These are phyloP conservation scores for Ommatoiulus sabulosus DNA, from an alignment of 2,888 invertebrate genomes.

Conservation along the genomic window DNA sequence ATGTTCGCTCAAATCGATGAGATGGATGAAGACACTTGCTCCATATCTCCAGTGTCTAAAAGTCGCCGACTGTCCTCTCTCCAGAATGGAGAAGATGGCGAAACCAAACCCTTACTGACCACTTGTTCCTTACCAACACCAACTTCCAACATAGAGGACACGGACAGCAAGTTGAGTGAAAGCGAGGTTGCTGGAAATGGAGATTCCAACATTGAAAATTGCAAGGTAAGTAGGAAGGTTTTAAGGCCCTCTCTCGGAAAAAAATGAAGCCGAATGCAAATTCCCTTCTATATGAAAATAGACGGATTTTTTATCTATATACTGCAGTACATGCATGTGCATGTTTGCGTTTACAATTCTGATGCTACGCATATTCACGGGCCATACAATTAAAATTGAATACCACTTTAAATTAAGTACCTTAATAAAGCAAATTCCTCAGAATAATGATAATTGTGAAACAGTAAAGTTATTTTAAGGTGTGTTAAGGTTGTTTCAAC, in stretches of 20 bases:
- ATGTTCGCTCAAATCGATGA: constrained; percentile 58
- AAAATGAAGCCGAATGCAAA: no score
- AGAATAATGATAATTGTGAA: not conserved
- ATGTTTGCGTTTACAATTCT: no score
- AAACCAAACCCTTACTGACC: constrained; percentile 55
- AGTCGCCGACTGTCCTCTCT: constrained; percentile 32
- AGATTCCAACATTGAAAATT: not conserved
- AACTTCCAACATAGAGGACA: constrained; percentile 47
- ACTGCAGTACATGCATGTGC: no score
- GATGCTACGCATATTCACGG: no score
- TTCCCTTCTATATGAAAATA: no score
- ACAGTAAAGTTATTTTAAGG: not conserved
- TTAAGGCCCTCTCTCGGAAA: not conserved
- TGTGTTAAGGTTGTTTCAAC: not conserved
- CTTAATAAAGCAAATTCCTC: not conserved
- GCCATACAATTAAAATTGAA: no score
- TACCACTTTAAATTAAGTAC: no score
- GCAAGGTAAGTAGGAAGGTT: not conserved
- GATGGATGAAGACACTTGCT: constrained; percentile 53
- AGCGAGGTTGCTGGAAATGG: constrained; percentile 4
- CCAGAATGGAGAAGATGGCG: constrained; percentile 49
- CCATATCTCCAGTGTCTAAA: constrained; percentile 49
- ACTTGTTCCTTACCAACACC: constrained; percentile 49
- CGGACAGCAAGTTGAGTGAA: constrained; percentile 49
- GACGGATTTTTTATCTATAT: no score